Evolutionary conservation across 1,140 invertebrate genomes (phyloP), one percentile per base, ranked within the genome.

Genomic region (Meteorus sp.): DNA sequence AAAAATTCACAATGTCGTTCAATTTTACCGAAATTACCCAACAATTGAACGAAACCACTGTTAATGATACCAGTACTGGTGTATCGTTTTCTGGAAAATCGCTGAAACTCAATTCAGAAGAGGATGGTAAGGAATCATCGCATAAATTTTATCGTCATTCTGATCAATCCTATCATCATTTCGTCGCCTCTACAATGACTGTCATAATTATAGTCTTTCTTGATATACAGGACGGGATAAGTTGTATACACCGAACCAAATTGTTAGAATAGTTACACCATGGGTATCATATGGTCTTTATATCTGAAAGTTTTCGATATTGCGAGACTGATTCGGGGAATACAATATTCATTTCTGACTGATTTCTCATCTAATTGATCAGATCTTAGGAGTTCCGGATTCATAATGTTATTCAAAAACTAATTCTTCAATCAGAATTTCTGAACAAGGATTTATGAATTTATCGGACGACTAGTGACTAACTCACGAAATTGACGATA

Each of bases 41-140:
- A 56, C 67, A 71, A 33, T 37, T 79, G 39, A 66, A 71, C 23
- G 64, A 69, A 4, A 66, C 69, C 29, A 62, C 56, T 19, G 2
- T 9, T 3, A 67, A 66, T 51, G 63, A 56, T 15, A 43, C 64
- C 22, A 52, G 55, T 22, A 57, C 11, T 45, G 85, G 85, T n/a
- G 82, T 88, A 7, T 85, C 81, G 39, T 91, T 91, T 74, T 84
- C 84, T 59, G 86, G 86, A 6, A 83, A 82, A 75, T 83, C 81
- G 5, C 74, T 89, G 17, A 89, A 89, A 76, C 78, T 90, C 41
- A 80, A 90, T 68, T 83, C 80, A 3, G 85, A 80, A 60, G 79
- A 85, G 55, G 87, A 90, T 78, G 88, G 88, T 89, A 82, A 80
- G 69, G 13, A 51, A 61, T 56, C 11, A 13, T 43, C 22, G 17